phyloP scores from a whole-genome alignment of 2,113 vertebrate genomes.

The Silurus asotus region DNA sequence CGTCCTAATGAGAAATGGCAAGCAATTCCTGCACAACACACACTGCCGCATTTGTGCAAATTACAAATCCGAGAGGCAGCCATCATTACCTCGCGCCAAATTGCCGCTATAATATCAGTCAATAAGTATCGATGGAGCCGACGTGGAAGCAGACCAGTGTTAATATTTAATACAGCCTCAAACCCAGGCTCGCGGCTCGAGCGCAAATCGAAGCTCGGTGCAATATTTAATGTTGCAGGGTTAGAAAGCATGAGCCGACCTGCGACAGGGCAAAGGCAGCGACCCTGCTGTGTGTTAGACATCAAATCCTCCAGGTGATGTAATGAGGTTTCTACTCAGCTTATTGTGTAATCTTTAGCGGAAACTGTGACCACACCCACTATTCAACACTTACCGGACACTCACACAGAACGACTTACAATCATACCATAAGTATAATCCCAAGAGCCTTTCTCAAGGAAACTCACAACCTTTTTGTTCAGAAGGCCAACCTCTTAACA shows the following conservation, averaged over 20 bases:
- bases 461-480: too few species aligned
- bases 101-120: conserved; percentile 69
- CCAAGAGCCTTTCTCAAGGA: too few species aligned
- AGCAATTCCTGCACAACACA: conserved; percentile 60
- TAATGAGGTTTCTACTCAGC: not conserved
- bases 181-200: conserved; percentile 34
- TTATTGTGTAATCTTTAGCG: not conserved
- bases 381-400: not conserved
- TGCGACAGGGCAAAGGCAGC: not conserved
- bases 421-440: too few species aligned
- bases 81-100: conserved; percentile 65
- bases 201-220: conserved; percentile 35
- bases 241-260: conserved; percentile 17
- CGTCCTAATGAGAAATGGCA: conserved; percentile 70
- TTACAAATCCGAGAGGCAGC: conserved; percentile 65
- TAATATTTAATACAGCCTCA: conserved; percentile 66
- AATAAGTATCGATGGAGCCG: conserved; percentile 70
- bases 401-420: too few species aligned
- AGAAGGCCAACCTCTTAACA: too few species aligned
- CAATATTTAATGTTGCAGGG: not conserved
- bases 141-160: conserved; percentile 57
- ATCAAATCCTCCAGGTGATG: not conserved
- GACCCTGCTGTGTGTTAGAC: not conserved
- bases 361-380: not conserved
- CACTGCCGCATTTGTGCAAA: conserved; percentile 54